phyloP scores from a whole-genome alignment of 2,888 invertebrate species.

The Endotricha flammealis region DNA sequence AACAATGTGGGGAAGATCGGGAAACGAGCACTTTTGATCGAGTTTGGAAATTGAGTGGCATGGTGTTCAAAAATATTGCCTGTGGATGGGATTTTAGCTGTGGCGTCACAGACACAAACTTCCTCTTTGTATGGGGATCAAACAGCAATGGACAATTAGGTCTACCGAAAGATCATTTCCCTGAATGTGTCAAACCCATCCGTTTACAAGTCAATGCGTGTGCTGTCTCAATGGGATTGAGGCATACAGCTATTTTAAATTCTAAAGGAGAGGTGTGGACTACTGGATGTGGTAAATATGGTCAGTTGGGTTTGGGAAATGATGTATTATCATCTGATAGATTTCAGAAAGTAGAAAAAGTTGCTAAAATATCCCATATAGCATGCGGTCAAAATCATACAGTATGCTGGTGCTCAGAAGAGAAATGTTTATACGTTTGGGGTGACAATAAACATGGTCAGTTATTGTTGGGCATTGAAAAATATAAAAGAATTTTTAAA shows the following conservation, averaged over 20 bases:
- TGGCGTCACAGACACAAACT: slow-evolving; percentile 82
- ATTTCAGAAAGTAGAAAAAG: slow-evolving; percentile 74
- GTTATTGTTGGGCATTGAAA: slow-evolving; percentile 77
- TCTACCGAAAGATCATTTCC: slow-evolving; percentile 70
- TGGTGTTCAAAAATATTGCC: slow-evolving; percentile 79
- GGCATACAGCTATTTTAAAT: slow-evolving; percentile 82
- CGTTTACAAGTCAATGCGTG: slow-evolving; percentile 71
- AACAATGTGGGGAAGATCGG: slow-evolving; percentile 81
- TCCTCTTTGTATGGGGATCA: slow-evolving; percentile 90
- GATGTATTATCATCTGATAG: slow-evolving; percentile 48
- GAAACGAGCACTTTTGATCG: slow-evolving; percentile 77
- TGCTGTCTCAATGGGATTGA: slow-evolving; percentile 81
- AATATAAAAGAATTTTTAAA: slow-evolving; percentile 67
- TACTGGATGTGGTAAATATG: slow-evolving; percentile 82
- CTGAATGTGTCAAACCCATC: slow-evolving; percentile 50
- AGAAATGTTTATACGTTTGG: slow-evolving; percentile 83
- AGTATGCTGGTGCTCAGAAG: slow-evolving; percentile 72
- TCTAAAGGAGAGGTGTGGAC: slow-evolving; percentile 80
- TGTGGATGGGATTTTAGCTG: slow-evolving; percentile 92
- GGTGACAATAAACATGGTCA: slow-evolving; percentile 93
- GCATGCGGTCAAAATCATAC: slow-evolving; percentile 91
- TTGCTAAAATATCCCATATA: slow-evolving; percentile 79
- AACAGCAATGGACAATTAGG: slow-evolving; percentile 88
- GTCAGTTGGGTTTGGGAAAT: slow-evolving; percentile 81
- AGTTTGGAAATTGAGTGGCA: slow-evolving; percentile 77